Evolutionary conservation across 2,113 vertebrate species (phyloP), one percentile per base, ranked within the genome.

Genomic region (Hemicordylus capensis): DNA sequence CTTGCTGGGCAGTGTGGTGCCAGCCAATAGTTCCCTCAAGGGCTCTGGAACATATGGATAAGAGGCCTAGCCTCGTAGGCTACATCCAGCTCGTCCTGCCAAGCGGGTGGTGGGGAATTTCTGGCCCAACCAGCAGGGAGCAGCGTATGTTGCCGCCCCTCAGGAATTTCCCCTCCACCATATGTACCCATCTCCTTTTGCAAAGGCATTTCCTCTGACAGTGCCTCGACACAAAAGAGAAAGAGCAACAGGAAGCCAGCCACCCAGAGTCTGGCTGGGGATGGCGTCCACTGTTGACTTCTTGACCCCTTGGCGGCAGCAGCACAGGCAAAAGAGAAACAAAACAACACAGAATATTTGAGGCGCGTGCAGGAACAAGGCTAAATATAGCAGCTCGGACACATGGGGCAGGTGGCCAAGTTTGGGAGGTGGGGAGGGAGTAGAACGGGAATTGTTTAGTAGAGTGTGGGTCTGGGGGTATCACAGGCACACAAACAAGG

Each of bases 191-290:
- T 51, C n/a, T 73, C 44, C 77, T 37, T 64, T 46, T 42, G 54
- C 17, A 24, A 54, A 39, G 76, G 84, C 84, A 80, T 85, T 85
- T 85, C 76, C 84, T 51, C 54, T 59, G 31, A n/a, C n/a, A n/a
- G 39, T 85, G 72, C 54, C 76, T 73, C 46, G 34, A 73, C 80
- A 80, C 84, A 80, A 85, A 85, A 80, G 76, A 37, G 76, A 61
- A 72, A 63, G 4, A 63, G 67, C 56, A 73, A 39, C 76, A 80
- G 84, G 84, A 80, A 85, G 67, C 19, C 54, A 1, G 17, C 28
- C 42, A 46, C 28, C 67, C n/a, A 63, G 34, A 14, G 37, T 2
- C n/a, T 63, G 20, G 67, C 76, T 42, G 73, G 56, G 4, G 66
- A 20, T 22, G 56, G 76, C 44, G 34, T 72, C 84, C 42, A 37